Conservation (phyloP, 2,113 vertebrate genomes). For the Anguilla rostrata region DNA sequence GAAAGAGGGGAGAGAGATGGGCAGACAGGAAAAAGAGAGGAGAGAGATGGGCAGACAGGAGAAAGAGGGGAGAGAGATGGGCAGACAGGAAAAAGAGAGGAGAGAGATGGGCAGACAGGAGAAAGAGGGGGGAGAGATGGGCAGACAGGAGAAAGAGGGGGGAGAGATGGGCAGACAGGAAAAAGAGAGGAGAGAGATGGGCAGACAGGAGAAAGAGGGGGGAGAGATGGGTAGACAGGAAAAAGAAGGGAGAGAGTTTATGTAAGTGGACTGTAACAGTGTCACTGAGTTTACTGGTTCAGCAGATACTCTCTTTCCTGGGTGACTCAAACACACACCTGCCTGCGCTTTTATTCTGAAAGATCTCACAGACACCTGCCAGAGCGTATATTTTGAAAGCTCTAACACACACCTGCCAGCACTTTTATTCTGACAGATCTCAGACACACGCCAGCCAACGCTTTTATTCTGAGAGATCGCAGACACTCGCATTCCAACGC, state of each 20-base stretch:
- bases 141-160: not conserved
- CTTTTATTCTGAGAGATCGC: no score
- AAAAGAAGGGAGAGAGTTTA: not conserved
- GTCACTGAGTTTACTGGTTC: no score
- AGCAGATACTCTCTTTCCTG: no score
- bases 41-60: not conserved
- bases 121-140: not conserved
- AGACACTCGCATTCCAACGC: no score
- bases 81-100: not conserved
- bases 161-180: not conserved
- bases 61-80: not conserved
- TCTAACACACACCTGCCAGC: no score
- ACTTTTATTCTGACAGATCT: no score
- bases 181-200: not conserved
- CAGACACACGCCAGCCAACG: no score
- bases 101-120: not conserved
- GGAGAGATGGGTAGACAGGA: not conserved
- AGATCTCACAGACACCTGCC: no score
- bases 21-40: not conserved
- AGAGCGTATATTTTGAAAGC: no score
- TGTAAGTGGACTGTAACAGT: no score
- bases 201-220: not conserved
- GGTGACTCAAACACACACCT: no score
- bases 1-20: not conserved
- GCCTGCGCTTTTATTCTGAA: no score